Conservation (phyloP, 2,113 vertebrate genomes). For the Ammodytes dubius region DNA sequence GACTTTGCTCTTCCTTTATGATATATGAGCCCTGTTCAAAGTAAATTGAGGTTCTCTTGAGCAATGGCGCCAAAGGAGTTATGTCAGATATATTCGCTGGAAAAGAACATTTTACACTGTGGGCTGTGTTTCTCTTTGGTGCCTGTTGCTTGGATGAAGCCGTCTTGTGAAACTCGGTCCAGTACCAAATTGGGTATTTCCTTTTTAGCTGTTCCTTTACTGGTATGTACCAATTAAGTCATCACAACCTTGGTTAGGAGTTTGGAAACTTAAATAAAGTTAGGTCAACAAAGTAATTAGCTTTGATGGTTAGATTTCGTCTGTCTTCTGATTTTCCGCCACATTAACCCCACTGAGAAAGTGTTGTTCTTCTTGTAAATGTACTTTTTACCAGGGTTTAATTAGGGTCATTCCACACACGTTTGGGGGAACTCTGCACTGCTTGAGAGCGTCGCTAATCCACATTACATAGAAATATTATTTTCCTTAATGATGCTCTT, state of each 20-base stretch:
- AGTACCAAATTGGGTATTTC: neutral
- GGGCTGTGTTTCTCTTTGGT: conserved; percentile 1
- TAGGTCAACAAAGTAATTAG: neutral
- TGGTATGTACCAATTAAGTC: neutral
- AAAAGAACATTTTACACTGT: conserved; percentile 16
- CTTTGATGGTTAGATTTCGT: neutral
- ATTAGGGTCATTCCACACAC: neutral
- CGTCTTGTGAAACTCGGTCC: no score
- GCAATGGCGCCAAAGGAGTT: neutral
- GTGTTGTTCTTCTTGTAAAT: neutral
- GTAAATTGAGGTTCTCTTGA: conserved; percentile 19
- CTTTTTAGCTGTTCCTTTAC: neutral
- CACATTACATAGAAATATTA: neutral
- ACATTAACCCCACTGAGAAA: neutral
- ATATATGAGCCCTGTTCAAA: conserved; percentile 7
- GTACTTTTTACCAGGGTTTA: neutral
- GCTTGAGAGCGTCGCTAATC: neutral
- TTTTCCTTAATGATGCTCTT: neutral
- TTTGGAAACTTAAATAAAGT: neutral
- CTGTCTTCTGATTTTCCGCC: neutral
- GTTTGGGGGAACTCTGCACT: neutral
- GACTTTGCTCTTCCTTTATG: neutral
- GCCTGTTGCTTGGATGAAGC: neutral
- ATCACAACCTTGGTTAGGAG: neutral
- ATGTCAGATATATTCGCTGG: conserved; percentile 3